Base-by-base conservation (phyloP, 1,140 invertebrate species). In the Magallana ariakensis region DNA sequence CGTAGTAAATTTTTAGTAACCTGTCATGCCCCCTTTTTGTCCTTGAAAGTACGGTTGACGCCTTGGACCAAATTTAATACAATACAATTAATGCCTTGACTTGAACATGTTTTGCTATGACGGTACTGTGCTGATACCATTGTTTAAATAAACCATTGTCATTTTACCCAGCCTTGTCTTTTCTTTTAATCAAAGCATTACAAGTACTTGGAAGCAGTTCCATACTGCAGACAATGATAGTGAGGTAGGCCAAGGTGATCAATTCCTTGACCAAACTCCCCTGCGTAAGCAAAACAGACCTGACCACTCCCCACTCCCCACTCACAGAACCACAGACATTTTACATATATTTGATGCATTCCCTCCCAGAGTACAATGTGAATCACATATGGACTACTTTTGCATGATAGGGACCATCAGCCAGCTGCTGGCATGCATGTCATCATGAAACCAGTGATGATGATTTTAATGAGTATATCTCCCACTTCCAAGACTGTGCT, bases 401-500 rank as follows among this genome's bases (percentile, higher is more conserved):
- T 6, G 33, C 22, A n/a, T n/a, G n/a, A n/a, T n/a, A n/a, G n/a
- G n/a, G n/a, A n/a, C n/a, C n/a, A n/a, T n/a, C 22, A 16, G 9
- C 10, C 8, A 5, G 9, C 3, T 26, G 5, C 22, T 15, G 70
- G 22, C 5, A 80, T 26, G 22, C 70, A 10, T 3, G n/a, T 80
- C 11, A 5, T 83, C 3, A 83, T 88, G 56, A 85, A 85, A 82
- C 87, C 87, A 16, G 84, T 3, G 57, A 55, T 7, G 86, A 87
- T 16, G 62, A 62, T 60, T 88, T 58, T 75, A 75, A 88, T 80
- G 84, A 88, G 54, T 88, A 88, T 46, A 62, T 85, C 1, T 88
- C 87, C 11, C 87, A 88, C n/a, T 85, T 85, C 84, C 62, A 88
- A 53, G 80, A 81, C 53, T 88, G 87, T 85, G 87, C 80, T 55